These are phyloP conservation scores for Toxotes chatareus DNA, from an alignment of 2,113 vertebrate genomes.

Conservation along the genomic window DNA sequence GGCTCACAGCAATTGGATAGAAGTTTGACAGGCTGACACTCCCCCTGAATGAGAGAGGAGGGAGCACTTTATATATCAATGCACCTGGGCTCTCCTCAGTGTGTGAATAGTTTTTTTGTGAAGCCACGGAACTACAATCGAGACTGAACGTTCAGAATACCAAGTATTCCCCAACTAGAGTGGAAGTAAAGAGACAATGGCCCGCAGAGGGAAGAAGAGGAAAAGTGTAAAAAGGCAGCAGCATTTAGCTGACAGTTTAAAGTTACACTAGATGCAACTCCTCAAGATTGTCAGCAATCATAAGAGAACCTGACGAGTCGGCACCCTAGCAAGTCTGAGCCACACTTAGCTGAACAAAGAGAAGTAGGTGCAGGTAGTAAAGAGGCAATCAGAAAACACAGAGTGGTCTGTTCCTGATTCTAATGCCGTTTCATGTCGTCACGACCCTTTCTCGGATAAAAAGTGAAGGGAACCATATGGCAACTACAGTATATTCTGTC, in stretches of 20 bases:
- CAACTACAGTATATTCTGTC: neutral
- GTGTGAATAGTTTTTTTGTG: slow-evolving; percentile 48
- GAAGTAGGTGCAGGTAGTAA: slow-evolving; percentile 6
- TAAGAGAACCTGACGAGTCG: slow-evolving; percentile 33
- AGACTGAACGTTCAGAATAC: slow-evolving; percentile 49
- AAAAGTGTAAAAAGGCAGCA: slow-evolving; percentile 26
- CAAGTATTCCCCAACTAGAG: slow-evolving; percentile 42
- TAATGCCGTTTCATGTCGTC: slow-evolving; percentile 33
- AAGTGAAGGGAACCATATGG: slow-evolving; percentile 13
- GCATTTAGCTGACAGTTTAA: slow-evolving; percentile 56
- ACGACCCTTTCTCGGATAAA: slow-evolving; percentile 8
- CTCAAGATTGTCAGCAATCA: slow-evolving; percentile 51
- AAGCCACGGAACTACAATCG: slow-evolving; percentile 30
- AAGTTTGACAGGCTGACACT: slow-evolving; percentile 44
- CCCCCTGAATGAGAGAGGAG: slow-evolving; percentile 17
- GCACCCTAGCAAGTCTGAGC: slow-evolving; percentile 15
- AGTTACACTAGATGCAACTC: slow-evolving; percentile 41
- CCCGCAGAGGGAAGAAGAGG: slow-evolving; percentile 27
- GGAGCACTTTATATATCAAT: slow-evolving; percentile 31
- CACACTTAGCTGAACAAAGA: slow-evolving; percentile 32
- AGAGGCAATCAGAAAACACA: slow-evolving; percentile 40
- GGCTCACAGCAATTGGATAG: slow-evolving; percentile 12
- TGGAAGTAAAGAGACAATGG: slow-evolving; percentile 33
- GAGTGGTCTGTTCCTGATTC: slow-evolving; percentile 12
- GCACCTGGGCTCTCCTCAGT: slow-evolving; percentile 32